A percentile compares a stretch with the other conserved stretches of the same genome.
Conservation (phyloP, 2,888 invertebrate genomes). For the Scelioninae gen. 1 region DNA sequence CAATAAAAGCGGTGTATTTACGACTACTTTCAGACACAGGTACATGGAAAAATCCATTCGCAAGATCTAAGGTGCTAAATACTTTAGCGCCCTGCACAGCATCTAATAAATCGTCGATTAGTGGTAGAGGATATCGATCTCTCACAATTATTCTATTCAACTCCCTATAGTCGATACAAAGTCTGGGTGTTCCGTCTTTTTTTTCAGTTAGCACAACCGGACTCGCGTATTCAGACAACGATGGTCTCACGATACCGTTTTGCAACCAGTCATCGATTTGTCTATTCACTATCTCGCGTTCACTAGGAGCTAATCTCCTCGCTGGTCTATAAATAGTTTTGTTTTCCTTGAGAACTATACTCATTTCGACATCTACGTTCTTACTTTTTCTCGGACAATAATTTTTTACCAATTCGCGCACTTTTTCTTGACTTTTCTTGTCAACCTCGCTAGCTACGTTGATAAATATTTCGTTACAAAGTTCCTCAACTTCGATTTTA, state of each 20-base stretch:
- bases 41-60: not conserved
- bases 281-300: not conserved
- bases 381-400: no score
- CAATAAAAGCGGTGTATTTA: not conserved
- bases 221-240: not conserved
- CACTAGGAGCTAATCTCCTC: not conserved
- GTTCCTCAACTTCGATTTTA: no score
- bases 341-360: not conserved
- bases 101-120: not conserved
- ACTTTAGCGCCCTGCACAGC: not conserved
- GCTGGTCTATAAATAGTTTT: not conserved
- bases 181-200: not conserved
- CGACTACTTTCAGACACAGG: not conserved
- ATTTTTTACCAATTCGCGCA: no score
- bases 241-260: not conserved
- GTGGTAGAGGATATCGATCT: not conserved
- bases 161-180: not conserved
- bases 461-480: no score
- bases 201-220: not conserved
- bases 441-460: no score
- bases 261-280: not conserved
- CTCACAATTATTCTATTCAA: not conserved
- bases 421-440: no score
- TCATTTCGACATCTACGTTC: no score
- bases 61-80: not conserved